Conservation (phyloP, 2,113 vertebrate species). For the Apaloderma vittatum region DNA sequence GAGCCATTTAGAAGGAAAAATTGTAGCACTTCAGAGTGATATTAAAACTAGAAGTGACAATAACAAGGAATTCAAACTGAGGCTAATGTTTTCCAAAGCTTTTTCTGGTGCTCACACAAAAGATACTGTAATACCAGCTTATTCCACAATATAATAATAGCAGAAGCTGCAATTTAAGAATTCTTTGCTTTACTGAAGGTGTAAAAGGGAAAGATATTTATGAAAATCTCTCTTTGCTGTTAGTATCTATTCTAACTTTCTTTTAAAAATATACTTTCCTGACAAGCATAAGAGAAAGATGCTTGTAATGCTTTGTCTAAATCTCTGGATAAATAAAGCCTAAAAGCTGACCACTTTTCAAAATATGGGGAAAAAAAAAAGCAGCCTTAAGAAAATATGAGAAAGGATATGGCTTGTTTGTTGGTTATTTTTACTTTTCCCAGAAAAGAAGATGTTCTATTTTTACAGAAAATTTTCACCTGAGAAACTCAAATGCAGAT, state of each 20-base stretch:
- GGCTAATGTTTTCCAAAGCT: background rate
- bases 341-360: background rate
- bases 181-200: background rate
- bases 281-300: background rate
- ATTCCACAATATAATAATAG: background rate
- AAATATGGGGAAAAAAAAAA: background rate
- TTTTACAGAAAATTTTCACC: background rate
- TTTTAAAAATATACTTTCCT: background rate
- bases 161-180: background rate
- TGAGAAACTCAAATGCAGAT: background rate
- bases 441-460: background rate
- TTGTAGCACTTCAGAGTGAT: background rate
- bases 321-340: background rate
- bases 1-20: background rate
- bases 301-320: background rate
- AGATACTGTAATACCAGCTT: background rate
- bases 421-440: background rate
- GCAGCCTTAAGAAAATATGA: background rate
- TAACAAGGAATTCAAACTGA: background rate
- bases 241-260: background rate
- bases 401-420: background rate
- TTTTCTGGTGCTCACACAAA: conserved; percentile 19
- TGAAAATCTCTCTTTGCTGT: background rate
- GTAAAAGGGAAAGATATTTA: background rate
- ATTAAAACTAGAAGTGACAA: background rate